Conservation (phyloP, 2,888 invertebrate species). For the Hyposoter didymator region DNA sequence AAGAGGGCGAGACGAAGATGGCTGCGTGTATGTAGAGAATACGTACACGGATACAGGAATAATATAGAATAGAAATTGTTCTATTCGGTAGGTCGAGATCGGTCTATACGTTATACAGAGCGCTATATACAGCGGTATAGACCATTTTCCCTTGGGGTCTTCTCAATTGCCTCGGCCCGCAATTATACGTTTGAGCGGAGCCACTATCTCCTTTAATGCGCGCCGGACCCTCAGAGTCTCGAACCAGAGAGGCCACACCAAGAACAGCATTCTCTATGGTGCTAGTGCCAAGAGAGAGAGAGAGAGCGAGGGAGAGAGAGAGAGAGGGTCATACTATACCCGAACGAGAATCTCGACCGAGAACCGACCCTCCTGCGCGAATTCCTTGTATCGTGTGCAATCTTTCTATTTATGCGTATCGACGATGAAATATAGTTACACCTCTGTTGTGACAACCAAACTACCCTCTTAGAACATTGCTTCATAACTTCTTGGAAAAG, state of each 20-base stretch:
- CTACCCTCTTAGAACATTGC: conserved; percentile 24
- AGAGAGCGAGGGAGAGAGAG: neutral
- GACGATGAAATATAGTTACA: conserved; percentile 51
- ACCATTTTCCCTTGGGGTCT: conserved; percentile 79
- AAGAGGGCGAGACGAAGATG: conserved; percentile 68
- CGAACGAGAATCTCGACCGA: conserved; percentile 52
- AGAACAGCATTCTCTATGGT: conserved; percentile 40
- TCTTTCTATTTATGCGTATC: conserved; percentile 31
- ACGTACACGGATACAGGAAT: conserved; percentile 4
- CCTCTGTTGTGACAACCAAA: conserved; percentile 19
- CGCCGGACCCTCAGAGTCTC: conserved; percentile 75
- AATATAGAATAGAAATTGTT: conserved; percentile 22
- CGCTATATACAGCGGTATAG: conserved; percentile 60
- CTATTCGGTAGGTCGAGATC: conserved; percentile 34
- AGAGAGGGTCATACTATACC: conserved; percentile 44
- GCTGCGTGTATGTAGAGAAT: conserved; percentile 30
- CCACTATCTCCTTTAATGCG: conserved; percentile 83
- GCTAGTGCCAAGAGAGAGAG: conserved; percentile 29
- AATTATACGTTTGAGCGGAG: conserved; percentile 84
- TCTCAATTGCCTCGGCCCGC: conserved; percentile 82
- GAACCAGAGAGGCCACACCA: conserved; percentile 37
- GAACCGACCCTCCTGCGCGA: conserved; percentile 25
- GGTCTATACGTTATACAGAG: conserved; percentile 31
- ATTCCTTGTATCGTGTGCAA: conserved; percentile 11
- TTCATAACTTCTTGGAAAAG: neutral